Base-by-base conservation (phyloP, 2,113 vertebrate genomes). In the Oophaga pumilio region DNA sequence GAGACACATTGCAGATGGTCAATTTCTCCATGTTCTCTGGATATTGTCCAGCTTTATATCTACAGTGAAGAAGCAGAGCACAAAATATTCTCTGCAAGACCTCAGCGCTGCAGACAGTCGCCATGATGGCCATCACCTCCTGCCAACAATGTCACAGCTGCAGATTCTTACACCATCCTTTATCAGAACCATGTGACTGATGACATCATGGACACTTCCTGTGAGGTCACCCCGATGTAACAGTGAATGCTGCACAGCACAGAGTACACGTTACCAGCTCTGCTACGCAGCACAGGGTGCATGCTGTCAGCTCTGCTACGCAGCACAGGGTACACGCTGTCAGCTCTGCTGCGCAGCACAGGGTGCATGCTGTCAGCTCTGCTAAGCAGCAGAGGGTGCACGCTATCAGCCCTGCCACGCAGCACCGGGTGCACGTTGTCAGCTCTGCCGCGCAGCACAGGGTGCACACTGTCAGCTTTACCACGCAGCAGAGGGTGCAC, bases 11-110 rank as follows among this genome's bases (percentile, higher is more conserved):
- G 76, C 95, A 90, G 89, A 99, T 97, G 2, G 94, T 92, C 66
- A 99, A 76, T 1, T 76, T 95, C 90, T 97, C 95, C 0, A 60
- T 91, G 90, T 99, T 99, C 89, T 94, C 92, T 0, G 95, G 94
- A 85, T 91, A 94, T 18, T 91, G 91, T 11, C 85, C 91, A 0
- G 96, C 94, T 92, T 97, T 97, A 92, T 96, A 97, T 90, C 98
- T 99, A 90, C 7, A 85, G 81, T 82, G 22, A 68, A 9, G 89
- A 17, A 11, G 43, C 12, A 69, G 28, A 84, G 10, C 52, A 22
- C 15, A 66, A 20, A 66, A 2, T 18, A 43, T 43, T 14, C 4
- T 68, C 22, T 66, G n/a, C 62, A 8, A 66, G 8, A 62, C 60
- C 20, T 62, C 5, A 0, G 33, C 2, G 62, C 62, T 66, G 22